Base-by-base conservation (phyloP, 2,888 invertebrate genomes). In the Melitaea athalia region DNA sequence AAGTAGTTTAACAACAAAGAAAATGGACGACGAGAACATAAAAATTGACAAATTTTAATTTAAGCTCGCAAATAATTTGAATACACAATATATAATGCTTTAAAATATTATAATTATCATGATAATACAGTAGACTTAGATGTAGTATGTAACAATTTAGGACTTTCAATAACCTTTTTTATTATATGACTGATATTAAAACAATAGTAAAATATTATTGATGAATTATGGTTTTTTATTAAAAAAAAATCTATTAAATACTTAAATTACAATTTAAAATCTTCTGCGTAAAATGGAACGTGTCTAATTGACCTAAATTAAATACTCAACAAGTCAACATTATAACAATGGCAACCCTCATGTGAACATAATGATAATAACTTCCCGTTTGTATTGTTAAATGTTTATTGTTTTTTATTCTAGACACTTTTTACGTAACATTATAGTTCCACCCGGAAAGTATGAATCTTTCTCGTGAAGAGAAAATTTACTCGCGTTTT, bases 301-400 rank as follows among this genome's bases (percentile, higher is more conserved):
- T 31, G 33, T 49, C 60, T 59, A 49, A 75, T 76, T 85, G 84
- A 77, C 85, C 87, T 78, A 85, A 64, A 79, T 88, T 76, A 72
- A 47, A 74, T 69, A 55, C 33, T 53, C 31, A 31, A 33, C 81
- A 2, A 24, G 1, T 24, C 3, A 3, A 24, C 1, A 78, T 82
- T 86, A 81, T 75, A 73, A 67, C 65, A 83, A 68, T 87, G 85
- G 87, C 84, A 89, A 84, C 87, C 82, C 84, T 69, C 81, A 84
- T 91, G 91, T 85, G 89, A 91, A 89, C 70, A 77, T 77, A 79
- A 63, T 63, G 60, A 64, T 67, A 71, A 78, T 77, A 85, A 87
- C 87, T 87, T 86, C 86, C 84, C 77, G 78, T 47, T 53, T 81
- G 79, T 78, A 86, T 87, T 88, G 85, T 87, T 38, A 79, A 76